These are phyloP conservation scores for Mamestra brassicae DNA, from an alignment of 2,888 invertebrate genomes.

Conservation along the genomic window DNA sequence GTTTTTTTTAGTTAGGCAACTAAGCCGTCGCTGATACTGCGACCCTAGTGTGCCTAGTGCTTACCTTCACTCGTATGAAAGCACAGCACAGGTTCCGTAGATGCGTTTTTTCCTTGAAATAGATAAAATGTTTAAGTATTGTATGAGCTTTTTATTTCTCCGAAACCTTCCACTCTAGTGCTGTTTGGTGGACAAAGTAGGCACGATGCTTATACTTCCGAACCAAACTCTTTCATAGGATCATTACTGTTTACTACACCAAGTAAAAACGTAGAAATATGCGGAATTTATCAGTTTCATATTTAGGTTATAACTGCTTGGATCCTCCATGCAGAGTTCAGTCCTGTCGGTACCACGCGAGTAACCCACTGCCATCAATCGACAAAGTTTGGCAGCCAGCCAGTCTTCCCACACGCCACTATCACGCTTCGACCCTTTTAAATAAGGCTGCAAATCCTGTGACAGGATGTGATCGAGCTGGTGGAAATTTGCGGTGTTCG, in stretches of 20 bases:
- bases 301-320: conserved; percentile 37
- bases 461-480: conserved; percentile 24
- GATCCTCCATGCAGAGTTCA: conserved; percentile 27
- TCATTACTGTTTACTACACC: neutral
- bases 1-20: conserved; percentile 23
- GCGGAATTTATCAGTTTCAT: neutral
- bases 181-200: too few species aligned
- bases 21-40: neutral
- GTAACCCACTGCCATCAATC: conserved; percentile 61
- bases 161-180: too few species aligned
- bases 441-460: conserved; percentile 41
- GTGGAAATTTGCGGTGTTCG: conserved; percentile 66
- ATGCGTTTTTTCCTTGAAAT: too few species aligned
- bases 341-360: conserved; percentile 54
- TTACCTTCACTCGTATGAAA: neutral
- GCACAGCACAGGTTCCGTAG: neutral
- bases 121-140: too few species aligned
- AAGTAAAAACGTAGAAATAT: neutral
- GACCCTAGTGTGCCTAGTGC: neutral
- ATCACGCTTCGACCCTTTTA: neutral
- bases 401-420: conserved; percentile 38
- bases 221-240: neutral
- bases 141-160: too few species aligned
- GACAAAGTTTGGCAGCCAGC: conserved; percentile 61
- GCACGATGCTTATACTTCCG: too few species aligned